Percentiles rank a stretch among this genome's conserved stretches.
Evolutionary conservation across 2,797 vertebrate species (phyloP).

Genomic region (Ctenochaetus hawaiiensis): DNA sequence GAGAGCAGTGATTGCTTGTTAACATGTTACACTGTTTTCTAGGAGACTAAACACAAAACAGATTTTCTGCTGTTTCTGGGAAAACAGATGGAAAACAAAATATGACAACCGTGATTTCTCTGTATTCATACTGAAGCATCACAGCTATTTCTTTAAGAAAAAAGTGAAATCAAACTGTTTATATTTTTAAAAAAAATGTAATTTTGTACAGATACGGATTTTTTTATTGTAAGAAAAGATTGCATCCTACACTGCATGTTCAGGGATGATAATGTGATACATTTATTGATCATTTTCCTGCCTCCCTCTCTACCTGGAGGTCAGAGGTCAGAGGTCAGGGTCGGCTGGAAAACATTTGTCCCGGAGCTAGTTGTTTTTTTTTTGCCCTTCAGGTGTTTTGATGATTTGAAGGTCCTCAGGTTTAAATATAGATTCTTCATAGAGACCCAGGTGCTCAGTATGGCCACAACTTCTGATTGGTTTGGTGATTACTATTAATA

Average conservation of each 20-base stretch:
- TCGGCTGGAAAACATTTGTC: neutral
- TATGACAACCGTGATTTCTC: neutral
- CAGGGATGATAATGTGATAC: neutral
- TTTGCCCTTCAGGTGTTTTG: constrained; percentile 9
- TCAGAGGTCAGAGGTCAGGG: constrained; percentile 28
- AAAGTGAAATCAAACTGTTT: neutral
- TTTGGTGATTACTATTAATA: neutral
- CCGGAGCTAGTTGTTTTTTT: neutral
- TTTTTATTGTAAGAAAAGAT: neutral
- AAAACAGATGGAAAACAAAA: neutral
- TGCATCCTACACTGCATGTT: neutral
- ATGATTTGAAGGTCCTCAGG: neutral
- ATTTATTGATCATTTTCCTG: neutral
- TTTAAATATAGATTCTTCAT: neutral
- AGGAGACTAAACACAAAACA: neutral
- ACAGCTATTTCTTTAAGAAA: neutral
- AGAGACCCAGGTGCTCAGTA: neutral
- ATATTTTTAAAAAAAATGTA: neutral
- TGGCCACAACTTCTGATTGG: neutral
- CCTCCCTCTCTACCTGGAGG: neutral
- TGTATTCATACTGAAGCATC: neutral
- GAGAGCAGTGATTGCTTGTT: neutral
- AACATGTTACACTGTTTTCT: neutral
- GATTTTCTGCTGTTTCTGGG: neutral
- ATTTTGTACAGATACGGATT: neutral